A percentile compares a stretch with the other conserved stretches of the same genome.
Conservation (phyloP, 2,113 vertebrate species). For the Scytalopus superciliaris region DNA sequence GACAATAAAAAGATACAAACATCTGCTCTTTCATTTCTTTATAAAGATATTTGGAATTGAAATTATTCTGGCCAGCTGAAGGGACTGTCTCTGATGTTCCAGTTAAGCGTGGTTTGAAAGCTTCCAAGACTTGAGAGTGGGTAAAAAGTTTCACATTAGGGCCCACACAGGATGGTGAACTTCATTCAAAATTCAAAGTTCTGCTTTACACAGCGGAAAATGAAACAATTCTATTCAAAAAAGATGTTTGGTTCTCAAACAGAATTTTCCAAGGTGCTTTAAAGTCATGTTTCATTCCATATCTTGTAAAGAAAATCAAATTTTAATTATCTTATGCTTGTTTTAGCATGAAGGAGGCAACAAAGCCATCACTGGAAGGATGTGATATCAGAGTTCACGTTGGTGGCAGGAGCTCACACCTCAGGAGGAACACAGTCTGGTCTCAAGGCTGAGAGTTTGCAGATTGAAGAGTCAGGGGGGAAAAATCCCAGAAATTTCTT, state of each 20-base stretch:
- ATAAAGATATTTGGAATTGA: background rate
- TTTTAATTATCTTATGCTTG: background rate
- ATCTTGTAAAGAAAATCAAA: background rate
- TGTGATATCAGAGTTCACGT: background rate
- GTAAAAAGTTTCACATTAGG: background rate
- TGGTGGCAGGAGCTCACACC: background rate
- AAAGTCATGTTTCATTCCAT: background rate
- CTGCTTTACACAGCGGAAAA: background rate
- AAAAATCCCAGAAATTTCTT: background rate
- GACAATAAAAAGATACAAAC: background rate
- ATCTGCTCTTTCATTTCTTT: background rate
- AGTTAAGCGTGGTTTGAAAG: background rate
- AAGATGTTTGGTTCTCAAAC: background rate
- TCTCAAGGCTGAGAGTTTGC: background rate
- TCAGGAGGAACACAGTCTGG: background rate
- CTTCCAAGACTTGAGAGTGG: background rate
- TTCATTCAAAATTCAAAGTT: background rate
- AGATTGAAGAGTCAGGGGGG: background rate
- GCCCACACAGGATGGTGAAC: background rate
- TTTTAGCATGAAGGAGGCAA: background rate
- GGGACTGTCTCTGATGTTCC: background rate
- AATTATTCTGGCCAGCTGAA: background rate
- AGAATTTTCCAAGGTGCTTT: background rate
- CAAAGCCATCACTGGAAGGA: background rate
- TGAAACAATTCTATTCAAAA: background rate